Percentiles rank a stretch among this genome's conserved stretches.
Evolutionary conservation across 2,888 invertebrate genomes (phyloP).

Genomic region (Cosmia pyralina): DNA sequence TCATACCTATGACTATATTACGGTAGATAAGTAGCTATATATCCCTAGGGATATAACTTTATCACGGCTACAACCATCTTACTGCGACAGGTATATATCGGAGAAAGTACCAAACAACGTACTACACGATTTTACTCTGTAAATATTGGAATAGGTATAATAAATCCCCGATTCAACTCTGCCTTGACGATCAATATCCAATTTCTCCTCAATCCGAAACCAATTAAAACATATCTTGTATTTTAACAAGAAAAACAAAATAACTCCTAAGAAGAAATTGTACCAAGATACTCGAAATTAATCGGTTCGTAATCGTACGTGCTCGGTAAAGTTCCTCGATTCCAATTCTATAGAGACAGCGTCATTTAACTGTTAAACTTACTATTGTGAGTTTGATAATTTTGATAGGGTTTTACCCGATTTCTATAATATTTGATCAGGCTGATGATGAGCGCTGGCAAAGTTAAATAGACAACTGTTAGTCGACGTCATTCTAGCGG

Average conservation of each 20-base stretch:
- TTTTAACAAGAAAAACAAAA: conserved; percentile 44
- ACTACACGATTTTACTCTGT: neutral
- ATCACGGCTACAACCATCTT: too few species aligned
- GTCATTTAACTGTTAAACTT: conserved; percentile 3
- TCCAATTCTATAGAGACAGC: neutral
- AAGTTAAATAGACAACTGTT: conserved; percentile 1
- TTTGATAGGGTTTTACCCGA: conserved; percentile 6
- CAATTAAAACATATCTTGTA: conserved; percentile 38
- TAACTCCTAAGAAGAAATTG: conserved; percentile 18
- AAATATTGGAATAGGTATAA: conserved; percentile 19
- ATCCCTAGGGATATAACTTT: too few species aligned
- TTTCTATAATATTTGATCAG: neutral
- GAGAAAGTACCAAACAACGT: neutral
- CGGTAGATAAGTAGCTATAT: too few species aligned
- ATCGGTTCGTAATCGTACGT: conserved; percentile 32
- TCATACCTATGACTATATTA: too few species aligned
- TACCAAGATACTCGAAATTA: conserved; percentile 19
- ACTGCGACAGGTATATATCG: neutral
- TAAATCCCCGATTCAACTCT: neutral
- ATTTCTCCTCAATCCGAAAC: conserved; percentile 33
- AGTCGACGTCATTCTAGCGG: neutral
- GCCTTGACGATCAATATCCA: conserved; percentile 27
- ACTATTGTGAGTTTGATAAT: conserved; percentile 14
- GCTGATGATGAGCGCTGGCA: neutral
- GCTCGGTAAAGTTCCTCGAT: conserved; percentile 30